These are phyloP conservation scores for Eupleurogrammus muticus DNA, from an alignment of 2,797 vertebrate species.

Conservation along the genomic window DNA sequence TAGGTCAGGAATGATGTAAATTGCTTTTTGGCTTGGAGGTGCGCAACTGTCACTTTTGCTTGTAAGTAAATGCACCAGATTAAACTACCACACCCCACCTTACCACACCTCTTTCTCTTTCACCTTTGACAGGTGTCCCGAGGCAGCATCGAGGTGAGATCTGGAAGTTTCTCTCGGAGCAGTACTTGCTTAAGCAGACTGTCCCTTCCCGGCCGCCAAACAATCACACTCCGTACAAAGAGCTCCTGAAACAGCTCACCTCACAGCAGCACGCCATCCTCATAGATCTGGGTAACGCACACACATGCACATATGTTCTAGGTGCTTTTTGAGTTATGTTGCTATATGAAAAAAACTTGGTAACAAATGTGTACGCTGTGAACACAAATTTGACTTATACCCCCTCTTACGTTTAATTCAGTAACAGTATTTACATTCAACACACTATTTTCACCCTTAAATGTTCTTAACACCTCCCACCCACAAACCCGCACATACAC, in stretches of 20 bases:
- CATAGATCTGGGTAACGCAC: slow-evolving; percentile 93
- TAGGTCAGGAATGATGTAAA: background rate
- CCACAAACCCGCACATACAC: slow-evolving; percentile 42
- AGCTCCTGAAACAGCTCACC: slow-evolving; percentile 94
- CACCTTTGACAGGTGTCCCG: slow-evolving; percentile 87
- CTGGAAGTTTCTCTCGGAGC: slow-evolving; percentile 96
- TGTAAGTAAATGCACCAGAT: background rate
- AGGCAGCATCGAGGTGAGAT: slow-evolving; percentile 96
- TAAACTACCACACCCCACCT: background rate
- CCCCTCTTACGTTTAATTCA: too few relatives aligned
- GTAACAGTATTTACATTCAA: background rate
- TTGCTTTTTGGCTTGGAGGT: background rate
- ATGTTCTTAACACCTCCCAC: slow-evolving; percentile 46
- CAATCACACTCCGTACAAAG: slow-evolving; percentile 91
- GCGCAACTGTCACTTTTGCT: background rate
- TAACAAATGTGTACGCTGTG: background rate
- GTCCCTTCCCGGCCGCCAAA: slow-evolving; percentile 86
- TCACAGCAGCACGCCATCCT: slow-evolving; percentile 98
- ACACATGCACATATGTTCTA: slow-evolving; percentile 13
- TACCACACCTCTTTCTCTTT: background rate
- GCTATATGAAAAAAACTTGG: background rate
- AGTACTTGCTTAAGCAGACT: slow-evolving; percentile 89
- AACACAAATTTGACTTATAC: background rate
- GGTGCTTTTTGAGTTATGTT: background rate
- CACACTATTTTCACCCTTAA: slow-evolving; percentile 27